phyloP scores from a whole-genome alignment of 2,113 vertebrate species.

The Corynorhinus townsendii region DNA sequence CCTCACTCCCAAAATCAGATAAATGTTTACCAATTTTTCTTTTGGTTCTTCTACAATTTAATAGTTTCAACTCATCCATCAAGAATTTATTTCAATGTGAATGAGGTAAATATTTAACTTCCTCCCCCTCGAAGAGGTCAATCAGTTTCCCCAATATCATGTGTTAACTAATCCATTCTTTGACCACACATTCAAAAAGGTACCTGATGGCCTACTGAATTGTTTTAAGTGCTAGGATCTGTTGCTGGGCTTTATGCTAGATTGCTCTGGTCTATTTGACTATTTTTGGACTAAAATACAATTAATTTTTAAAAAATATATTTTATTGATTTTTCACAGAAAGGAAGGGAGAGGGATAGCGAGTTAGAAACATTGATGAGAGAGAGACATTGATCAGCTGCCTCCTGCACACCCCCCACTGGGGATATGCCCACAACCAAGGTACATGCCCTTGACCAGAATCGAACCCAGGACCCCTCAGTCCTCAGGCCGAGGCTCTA shows the following conservation, averaged over 20 bases:
- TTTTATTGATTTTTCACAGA: too few species aligned
- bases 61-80: background rate
- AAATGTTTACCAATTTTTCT: background rate
- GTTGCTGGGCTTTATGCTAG: background rate
- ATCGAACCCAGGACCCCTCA: too few species aligned
- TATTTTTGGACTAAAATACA: background rate
- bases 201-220: background rate
- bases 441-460: too few species aligned
- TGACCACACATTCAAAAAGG: background rate
- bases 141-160: background rate
- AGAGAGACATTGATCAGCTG: too few species aligned
- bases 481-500: too few species aligned
- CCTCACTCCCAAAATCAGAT: background rate
- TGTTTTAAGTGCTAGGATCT: background rate
- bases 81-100: conserved; percentile 26
- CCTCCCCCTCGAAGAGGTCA: background rate
- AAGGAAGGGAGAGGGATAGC: too few species aligned
- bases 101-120: background rate
- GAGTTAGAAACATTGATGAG: too few species aligned
- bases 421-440: too few species aligned
- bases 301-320: too few species aligned
- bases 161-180: background rate
- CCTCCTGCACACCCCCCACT: too few species aligned
- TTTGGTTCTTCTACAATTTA: conserved; percentile 6
- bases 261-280: background rate